A percentile compares a stretch with the other conserved stretches of the same genome.
Conservation (phyloP, 2,113 vertebrate genomes). For the Gavia stellata region DNA sequence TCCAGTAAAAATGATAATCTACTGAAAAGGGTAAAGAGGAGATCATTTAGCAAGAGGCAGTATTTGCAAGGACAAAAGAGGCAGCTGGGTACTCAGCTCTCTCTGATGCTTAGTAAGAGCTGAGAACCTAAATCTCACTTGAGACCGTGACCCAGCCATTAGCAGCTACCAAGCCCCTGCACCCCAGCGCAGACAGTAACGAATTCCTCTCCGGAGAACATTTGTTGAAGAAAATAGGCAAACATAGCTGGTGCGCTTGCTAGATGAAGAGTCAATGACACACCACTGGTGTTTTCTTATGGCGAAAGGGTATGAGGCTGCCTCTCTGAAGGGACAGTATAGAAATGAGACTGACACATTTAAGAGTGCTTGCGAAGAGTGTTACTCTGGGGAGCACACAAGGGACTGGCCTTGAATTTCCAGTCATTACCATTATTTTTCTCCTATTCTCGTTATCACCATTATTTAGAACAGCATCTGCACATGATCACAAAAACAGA, state of each 20-base stretch:
- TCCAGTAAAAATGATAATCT: background rate
- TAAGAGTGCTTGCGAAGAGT: fast-evolving
- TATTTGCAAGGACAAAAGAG: background rate
- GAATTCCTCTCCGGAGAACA: background rate
- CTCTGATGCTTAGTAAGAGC: background rate
- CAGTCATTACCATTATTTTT: background rate
- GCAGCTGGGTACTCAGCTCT: background rate
- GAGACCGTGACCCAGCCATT: background rate
- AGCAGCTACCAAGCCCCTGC: background rate
- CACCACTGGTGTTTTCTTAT: background rate
- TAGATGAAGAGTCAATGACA: background rate
- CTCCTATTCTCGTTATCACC: background rate
- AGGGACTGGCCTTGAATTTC: background rate
- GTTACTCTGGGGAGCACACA: background rate
- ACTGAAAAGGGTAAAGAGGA: background rate
- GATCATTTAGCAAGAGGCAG: background rate
- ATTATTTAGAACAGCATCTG: conserved; percentile 3
- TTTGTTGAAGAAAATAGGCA: background rate
- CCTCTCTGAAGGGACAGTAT: background rate
- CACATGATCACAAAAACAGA: background rate
- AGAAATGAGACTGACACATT: background rate
- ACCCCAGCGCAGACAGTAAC: background rate
- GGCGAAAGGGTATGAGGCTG: background rate
- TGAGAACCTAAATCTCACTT: background rate
- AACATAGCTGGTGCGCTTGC: background rate